phyloP scores from a whole-genome alignment of 2,113 vertebrate genomes.

The Mus spicilegus region DNA sequence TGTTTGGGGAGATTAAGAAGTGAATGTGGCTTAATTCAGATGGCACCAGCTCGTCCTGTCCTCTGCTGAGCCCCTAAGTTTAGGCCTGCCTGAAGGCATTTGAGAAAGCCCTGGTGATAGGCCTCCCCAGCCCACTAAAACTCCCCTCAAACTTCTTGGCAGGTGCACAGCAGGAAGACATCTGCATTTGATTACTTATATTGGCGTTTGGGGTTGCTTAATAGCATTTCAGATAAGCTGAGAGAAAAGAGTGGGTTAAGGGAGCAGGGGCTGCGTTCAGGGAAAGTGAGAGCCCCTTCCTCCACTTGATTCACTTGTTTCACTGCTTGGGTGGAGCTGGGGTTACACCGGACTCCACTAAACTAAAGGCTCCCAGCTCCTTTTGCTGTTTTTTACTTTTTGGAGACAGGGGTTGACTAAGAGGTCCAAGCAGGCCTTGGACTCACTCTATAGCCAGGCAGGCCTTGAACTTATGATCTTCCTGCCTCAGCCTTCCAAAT shows the following conservation, averaged over 20 bases:
- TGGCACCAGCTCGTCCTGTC: background rate
- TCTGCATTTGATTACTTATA: slow-evolving; percentile 12
- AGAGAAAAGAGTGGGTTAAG: background rate
- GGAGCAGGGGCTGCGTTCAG: background rate
- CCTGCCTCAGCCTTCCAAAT: background rate
- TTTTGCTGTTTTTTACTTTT: background rate
- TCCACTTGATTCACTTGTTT: background rate
- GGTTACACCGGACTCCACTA: background rate
- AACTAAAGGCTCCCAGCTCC: background rate
- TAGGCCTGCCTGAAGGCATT: slow-evolving; percentile 10
- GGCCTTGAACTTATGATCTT: background rate
- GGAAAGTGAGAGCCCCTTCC: background rate
- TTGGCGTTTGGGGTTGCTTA: slow-evolving; percentile 30
- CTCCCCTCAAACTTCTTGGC: slow-evolving; percentile 26
- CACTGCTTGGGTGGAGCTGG: no score
- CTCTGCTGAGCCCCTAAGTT: accelerated
- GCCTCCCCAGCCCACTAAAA: accelerated
- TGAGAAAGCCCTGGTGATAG: background rate
- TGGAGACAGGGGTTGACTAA: background rate
- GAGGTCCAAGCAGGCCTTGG: background rate
- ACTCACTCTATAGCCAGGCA: background rate
- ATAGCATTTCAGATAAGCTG: slow-evolving; percentile 44
- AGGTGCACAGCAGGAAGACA: slow-evolving; percentile 8
- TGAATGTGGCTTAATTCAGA: slow-evolving; percentile 41
- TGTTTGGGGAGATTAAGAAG: slow-evolving; percentile 58